Evolutionary conservation across 2,888 invertebrate genomes (phyloP).

Genomic region (Spisula solida): DNA sequence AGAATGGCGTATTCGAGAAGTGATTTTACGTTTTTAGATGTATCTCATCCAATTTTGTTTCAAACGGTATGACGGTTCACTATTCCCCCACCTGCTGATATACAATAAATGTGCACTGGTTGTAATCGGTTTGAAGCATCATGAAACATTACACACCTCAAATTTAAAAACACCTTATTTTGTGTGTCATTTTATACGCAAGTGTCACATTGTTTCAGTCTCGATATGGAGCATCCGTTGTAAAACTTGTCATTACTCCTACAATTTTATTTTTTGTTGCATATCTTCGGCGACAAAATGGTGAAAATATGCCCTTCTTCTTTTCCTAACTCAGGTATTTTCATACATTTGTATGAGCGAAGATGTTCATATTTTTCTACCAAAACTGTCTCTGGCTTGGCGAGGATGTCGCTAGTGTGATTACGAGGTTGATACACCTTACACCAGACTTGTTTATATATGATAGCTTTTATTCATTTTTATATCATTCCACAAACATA

Average conservation of each 20-base stretch:
- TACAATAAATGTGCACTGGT: neutral
- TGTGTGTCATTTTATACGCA: neutral
- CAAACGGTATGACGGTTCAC: too few species aligned
- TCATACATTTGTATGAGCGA: neutral
- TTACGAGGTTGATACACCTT: too few species aligned
- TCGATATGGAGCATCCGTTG: neutral
- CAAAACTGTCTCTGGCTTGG: too few species aligned
- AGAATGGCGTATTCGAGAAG: too few species aligned
- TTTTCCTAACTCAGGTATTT: neutral
- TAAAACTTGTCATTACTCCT: constrained; percentile 11
- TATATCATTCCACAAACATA: too few species aligned
- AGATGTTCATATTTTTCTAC: neutral
- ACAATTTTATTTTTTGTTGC: constrained; percentile 11
- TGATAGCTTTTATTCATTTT: too few species aligned
- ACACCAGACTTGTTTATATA: too few species aligned
- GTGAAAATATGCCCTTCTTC: neutral
- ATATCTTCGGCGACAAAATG: neutral
- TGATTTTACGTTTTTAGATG: too few species aligned
- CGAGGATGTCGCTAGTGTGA: too few species aligned
- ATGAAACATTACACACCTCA: neutral
- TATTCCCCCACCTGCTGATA: too few species aligned
- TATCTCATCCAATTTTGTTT: too few species aligned
- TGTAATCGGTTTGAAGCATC: neutral
- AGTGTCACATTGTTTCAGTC: constrained; percentile 11
- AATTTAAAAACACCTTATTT: neutral